phyloP scores from a whole-genome alignment of 2,113 vertebrate species.

The Telmatochromis sp. region DNA sequence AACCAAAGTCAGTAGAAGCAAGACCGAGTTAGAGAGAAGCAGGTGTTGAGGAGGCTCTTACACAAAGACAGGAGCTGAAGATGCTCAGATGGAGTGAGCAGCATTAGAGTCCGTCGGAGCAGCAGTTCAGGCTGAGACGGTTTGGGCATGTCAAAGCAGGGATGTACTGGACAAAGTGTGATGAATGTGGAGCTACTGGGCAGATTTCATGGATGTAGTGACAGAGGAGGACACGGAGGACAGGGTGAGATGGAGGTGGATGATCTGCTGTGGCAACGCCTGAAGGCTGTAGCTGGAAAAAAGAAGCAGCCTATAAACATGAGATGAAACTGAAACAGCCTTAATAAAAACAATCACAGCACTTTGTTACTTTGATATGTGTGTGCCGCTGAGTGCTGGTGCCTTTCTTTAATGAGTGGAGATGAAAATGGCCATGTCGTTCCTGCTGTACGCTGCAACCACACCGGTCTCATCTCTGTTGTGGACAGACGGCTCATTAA shows the following conservation, averaged over 20 bases:
- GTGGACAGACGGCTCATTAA: not conserved
- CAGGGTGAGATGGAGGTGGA: not conserved
- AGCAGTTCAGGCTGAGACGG: not conserved
- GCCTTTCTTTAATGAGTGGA: not conserved
- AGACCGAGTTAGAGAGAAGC: not conserved
- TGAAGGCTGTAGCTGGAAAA: not conserved
- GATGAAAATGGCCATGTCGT: not conserved
- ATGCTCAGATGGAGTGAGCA: not conserved
- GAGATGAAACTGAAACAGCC: not conserved
- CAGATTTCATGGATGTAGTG: not conserved
- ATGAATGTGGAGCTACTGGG: not conserved
- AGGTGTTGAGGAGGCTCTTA: not conserved
- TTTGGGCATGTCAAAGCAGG: not conserved
- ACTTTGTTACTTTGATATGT: not conserved
- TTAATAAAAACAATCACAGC: not conserved
- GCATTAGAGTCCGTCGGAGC: not conserved
- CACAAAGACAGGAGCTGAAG: not conserved
- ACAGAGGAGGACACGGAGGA: not conserved
- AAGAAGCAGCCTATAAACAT: not conserved
- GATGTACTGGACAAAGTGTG: not conserved
- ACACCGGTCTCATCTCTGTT: not conserved
- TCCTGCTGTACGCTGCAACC: not conserved
- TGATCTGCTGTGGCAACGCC: not conserved
- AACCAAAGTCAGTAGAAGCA: not conserved
- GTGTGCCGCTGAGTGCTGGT: not conserved